phyloP scores from a whole-genome alignment of 92 coral and sea anemone species.

The Actinostola sp. region DNA sequence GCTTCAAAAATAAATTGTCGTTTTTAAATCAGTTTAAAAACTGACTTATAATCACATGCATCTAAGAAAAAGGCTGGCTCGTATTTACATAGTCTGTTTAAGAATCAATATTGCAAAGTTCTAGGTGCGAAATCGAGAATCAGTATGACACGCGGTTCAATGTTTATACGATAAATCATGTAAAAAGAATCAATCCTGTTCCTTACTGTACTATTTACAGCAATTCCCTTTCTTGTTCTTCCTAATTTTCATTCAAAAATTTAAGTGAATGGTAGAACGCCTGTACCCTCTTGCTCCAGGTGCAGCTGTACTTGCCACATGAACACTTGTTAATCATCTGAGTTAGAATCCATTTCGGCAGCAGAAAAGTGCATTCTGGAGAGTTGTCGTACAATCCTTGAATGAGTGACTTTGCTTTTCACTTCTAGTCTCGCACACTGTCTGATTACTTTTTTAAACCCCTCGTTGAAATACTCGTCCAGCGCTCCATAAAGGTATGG shows the following conservation, averaged over 20 bases:
- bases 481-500: constrained; percentile 96
- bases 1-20: too few relatives aligned
- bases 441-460: constrained; percentile 71
- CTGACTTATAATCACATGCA: too few relatives aligned
- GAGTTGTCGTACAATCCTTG: constrained; percentile 64
- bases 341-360: constrained; percentile 31
- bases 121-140: too few relatives aligned
- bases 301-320: too few relatives aligned
- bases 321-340: constrained; percentile 20
- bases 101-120: too few relatives aligned
- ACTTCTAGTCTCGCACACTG: constrained; percentile 84
- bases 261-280: too few relatives aligned
- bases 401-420: constrained; percentile 73
- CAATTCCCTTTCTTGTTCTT: neutral
- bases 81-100: too few relatives aligned
- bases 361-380: constrained; percentile 48
- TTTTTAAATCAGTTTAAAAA: too few relatives aligned
- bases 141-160: too few relatives aligned
- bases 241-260: neutral
- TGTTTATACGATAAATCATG: too few relatives aligned
- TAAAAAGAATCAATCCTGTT: neutral
- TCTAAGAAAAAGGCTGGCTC: too few relatives aligned
- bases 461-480: constrained; percentile 80
- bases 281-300: neutral
- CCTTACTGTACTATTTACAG: constrained; percentile 3